Percentiles rank a stretch among this genome's conserved stretches.
Evolutionary conservation across 1,140 invertebrate genomes (phyloP).

Genomic region (Paraescarpia echinospica): DNA sequence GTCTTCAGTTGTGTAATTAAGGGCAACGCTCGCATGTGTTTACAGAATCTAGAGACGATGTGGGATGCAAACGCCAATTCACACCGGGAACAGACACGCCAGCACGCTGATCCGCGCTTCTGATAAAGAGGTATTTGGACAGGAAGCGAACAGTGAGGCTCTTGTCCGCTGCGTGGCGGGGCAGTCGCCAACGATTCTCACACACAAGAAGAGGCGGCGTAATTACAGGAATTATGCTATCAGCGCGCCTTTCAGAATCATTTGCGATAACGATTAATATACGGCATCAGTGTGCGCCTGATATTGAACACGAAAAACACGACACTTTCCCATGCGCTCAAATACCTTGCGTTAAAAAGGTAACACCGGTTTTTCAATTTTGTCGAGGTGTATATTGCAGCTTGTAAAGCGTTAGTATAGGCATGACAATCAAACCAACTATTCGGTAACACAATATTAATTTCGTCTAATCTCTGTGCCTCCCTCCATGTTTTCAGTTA

Average conservation of each 20-base stretch:
- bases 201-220: neutral
- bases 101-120: neutral
- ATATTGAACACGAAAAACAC: neutral
- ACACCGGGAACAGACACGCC: neutral
- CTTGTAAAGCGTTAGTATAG: neutral
- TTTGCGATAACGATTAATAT: neutral
- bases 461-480: neutral
- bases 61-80: neutral
- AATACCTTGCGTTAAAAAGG: neutral
- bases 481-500: no score
- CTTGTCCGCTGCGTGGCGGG: neutral
- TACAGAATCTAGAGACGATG: neutral
- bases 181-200: neutral
- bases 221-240: slow-evolving; percentile 1
- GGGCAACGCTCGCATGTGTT: neutral
- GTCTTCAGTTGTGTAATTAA: neutral
- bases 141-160: neutral
- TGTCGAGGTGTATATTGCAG: neutral
- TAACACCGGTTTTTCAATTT: neutral
- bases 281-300: neutral
- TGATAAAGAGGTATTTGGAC: neutral
- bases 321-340: neutral
- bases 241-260: neutral
- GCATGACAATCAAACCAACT: neutral
- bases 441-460: neutral